A percentile compares a stretch with the other conserved stretches of the same genome.
Evolutionary conservation across 2,113 vertebrate genomes (phyloP).

Genomic region (Tamias sibiricus): DNA sequence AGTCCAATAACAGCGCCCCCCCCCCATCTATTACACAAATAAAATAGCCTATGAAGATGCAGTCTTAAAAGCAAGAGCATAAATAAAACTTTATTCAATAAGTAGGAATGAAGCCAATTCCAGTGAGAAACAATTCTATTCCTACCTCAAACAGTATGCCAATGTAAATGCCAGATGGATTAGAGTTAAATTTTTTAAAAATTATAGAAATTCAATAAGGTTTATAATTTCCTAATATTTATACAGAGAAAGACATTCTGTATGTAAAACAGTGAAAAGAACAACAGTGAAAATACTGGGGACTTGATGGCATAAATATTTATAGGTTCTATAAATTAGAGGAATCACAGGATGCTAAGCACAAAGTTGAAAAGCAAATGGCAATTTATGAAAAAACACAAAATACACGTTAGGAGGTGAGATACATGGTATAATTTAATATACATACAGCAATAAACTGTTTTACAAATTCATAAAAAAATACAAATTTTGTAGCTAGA

Average conservation of each 20-base stretch:
- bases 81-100: slow-evolving; percentile 4
- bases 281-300: background rate
- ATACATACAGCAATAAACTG: background rate
- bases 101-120: background rate
- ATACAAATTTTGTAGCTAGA: slow-evolving; percentile 15
- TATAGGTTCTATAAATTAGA: slow-evolving; percentile 36
- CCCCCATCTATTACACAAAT: background rate
- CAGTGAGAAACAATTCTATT: background rate
- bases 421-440: background rate
- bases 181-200: background rate
- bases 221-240: slow-evolving; percentile 21
- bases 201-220: background rate
- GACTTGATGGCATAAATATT: slow-evolving; percentile 37
- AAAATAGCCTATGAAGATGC: background rate
- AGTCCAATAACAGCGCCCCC: background rate
- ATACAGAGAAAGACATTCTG: background rate
- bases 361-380: slow-evolving; percentile 1
- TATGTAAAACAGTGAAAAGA: background rate
- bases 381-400: background rate
- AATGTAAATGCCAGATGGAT: background rate
- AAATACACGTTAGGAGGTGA: background rate
- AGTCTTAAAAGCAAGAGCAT: background rate
- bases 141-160: background rate
- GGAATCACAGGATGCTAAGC: background rate
- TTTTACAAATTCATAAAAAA: slow-evolving; percentile 23